These are phyloP conservation scores for Scelioninae gen. 2 DNA, from an alignment of 2,888 invertebrate species.

Conservation along the genomic window DNA sequence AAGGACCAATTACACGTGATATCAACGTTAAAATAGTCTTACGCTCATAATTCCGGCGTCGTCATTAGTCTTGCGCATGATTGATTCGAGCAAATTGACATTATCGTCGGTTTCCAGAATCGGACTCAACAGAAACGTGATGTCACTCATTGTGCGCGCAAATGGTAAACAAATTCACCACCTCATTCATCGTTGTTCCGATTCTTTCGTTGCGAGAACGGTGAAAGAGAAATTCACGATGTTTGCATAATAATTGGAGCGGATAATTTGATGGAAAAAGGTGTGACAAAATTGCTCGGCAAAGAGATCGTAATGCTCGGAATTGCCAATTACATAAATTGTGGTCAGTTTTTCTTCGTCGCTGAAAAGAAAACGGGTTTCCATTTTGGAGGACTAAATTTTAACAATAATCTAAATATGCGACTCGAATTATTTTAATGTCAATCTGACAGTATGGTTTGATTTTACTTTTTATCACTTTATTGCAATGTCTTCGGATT, in stretches of 20 bases:
- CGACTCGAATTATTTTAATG: too few relatives aligned
- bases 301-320: too few relatives aligned
- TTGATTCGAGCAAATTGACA: slow-evolving; percentile 52
- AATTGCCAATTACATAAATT: too few relatives aligned
- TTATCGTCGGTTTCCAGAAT: slow-evolving; percentile 51
- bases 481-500: too few relatives aligned
- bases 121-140: slow-evolving; percentile 37
- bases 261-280: slow-evolving; percentile 7
- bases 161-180: slow-evolving; percentile 34
- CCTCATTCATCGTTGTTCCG: slow-evolving; percentile 23
- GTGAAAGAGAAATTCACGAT: slow-evolving; percentile 15
- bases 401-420: too few relatives aligned
- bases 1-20: slow-evolving; percentile 46
- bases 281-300: background rate
- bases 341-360: too few relatives aligned
- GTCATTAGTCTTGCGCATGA: slow-evolving; percentile 47
- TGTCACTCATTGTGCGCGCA: slow-evolving; percentile 43
- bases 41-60: slow-evolving; percentile 36
- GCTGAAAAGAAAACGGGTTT: too few relatives aligned
- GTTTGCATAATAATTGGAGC: slow-evolving; percentile 24
- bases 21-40: slow-evolving; percentile 52
- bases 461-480: too few relatives aligned
- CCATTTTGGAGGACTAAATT: too few relatives aligned
- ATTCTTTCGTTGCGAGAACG: slow-evolving; percentile 16
- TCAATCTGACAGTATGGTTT: too few relatives aligned